Base-by-base conservation (phyloP, 2,113 vertebrate species). In the Prionailurus viverrinus region DNA sequence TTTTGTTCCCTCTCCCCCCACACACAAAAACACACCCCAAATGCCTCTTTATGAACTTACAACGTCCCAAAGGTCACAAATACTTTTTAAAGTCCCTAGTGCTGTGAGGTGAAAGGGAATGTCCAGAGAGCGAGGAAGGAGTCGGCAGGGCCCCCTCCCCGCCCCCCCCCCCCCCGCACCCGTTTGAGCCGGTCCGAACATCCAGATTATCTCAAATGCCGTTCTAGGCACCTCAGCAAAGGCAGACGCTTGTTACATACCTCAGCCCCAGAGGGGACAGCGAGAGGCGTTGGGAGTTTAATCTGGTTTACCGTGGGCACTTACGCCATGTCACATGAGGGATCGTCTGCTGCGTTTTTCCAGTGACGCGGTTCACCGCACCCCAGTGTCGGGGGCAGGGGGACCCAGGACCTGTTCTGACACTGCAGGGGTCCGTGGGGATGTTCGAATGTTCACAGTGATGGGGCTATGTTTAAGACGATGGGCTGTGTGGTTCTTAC, bases 271-370 rank as follows among this genome's bases (percentile, higher is more conserved):
- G 53, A 25, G 2, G 13, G 19, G 29, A 18, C 14, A 0, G 33
- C 3, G 15, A 15, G 21, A 5, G 0, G 0, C 2, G 33, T 0
- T 3, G 39, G 71, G 31, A 7, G 15, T 39, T 13, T 27, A 13
- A 1, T 2, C 18, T 3, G 0, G 7, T 5, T 19, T 4, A 1
- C 4, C 0, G 10, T 2, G 61, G 4, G 0, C 53, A 1, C 33
- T 4, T 27, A 2, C 1, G 27, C 53, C 2, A 13, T 66, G 29
- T 61, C 84, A 1, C 13, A 1, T 0, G 63, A 45, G 6, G 3
- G 11, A 1, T 18, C 13, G 1, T 12, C 7, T 5, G 0, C 79
- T 14, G 5, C 4, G 0, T 45, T 23, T 51, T 12, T 23, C 23
- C n/a, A 7, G 36, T 14, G 23, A 9, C 19, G 1, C 2, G 61